Evolutionary conservation across 2,888 invertebrate species (phyloP).

Genomic region (Drosophila parthenogenetica): DNA sequence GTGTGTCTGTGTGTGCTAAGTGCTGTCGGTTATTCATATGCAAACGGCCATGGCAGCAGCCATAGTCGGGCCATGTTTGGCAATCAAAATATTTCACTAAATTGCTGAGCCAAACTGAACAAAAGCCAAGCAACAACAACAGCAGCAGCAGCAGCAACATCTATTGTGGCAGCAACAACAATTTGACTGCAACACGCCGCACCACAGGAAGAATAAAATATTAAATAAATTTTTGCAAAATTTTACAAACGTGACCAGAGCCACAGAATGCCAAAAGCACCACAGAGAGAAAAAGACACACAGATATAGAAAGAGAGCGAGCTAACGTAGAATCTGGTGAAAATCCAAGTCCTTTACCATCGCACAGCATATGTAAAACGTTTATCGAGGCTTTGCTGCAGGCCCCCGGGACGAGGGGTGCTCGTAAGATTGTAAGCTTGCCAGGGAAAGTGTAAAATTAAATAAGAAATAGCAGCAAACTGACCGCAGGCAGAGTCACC

Average conservation of each 20-base stretch:
- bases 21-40: conserved; percentile 82
- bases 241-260: conserved; percentile 75
- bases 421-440: conserved; percentile 2
- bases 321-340: conserved; percentile 8
- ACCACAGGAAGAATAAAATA: conserved; percentile 66
- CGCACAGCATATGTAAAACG: conserved; percentile 53
- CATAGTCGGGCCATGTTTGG: conserved; percentile 66
- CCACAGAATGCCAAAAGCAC: conserved; percentile 14
- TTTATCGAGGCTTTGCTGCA: conserved; percentile 32
- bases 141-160: conserved; percentile 24
- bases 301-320: not conserved
- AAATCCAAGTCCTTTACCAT: conserved; percentile 1
- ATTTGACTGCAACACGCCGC: conserved; percentile 41
- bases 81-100: conserved; percentile 81
- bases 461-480: conserved; percentile 73
- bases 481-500: conserved; percentile 62
- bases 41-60: conserved; percentile 66
- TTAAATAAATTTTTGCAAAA: conserved; percentile 74
- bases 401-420: not conserved
- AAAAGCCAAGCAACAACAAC: conserved; percentile 50
- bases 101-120: conserved; percentile 70
- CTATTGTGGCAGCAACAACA: conserved; percentile 39
- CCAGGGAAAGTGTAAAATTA: conserved; percentile 68
- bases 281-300: not conserved
- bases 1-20: conserved; percentile 62